phyloP scores from a whole-genome alignment of 2,888 invertebrate genomes.

The Microchrysa polita region DNA sequence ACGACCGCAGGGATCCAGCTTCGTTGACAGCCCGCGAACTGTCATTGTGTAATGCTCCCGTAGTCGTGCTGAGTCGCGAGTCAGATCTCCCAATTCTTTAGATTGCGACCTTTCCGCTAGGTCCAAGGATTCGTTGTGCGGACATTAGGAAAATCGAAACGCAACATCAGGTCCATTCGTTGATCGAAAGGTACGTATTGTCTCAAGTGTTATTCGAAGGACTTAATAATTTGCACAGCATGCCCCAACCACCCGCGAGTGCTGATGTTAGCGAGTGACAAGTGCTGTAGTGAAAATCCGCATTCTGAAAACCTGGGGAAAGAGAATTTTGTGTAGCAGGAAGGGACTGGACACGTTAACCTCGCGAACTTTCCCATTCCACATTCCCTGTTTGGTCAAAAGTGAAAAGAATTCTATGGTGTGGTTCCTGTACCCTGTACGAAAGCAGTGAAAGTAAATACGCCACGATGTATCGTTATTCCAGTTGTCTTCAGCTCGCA shows the following conservation, averaged over 20 bases:
- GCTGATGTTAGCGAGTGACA: not conserved
- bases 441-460: not conserved
- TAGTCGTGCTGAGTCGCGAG: slow-evolving; percentile 7
- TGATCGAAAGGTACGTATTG: not conserved
- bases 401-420: not conserved
- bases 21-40: slow-evolving; percentile 37
- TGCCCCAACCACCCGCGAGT: not conserved
- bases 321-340: not conserved
- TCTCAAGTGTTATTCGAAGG: too few species aligned
- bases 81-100: not conserved
- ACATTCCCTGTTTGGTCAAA: slow-evolving; percentile 6
- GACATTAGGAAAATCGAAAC: too few species aligned
- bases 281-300: not conserved
- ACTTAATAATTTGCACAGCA: too few species aligned
- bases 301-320: slow-evolving; percentile 12
- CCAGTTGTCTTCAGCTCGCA: not conserved
- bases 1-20: slow-evolving; percentile 16
- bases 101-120: not conserved
- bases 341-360: slow-evolving; percentile 14
- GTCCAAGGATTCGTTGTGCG: not conserved
- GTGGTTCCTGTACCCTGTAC: not conserved
- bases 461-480: not conserved
- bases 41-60: slow-evolving; percentile 42
- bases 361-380: slow-evolving; percentile 19
- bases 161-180: not conserved